Evolutionary conservation across 2,797 vertebrate genomes (phyloP), one percentile per base, ranked within the genome.

Genomic region (Schizopygopsis malacanthus): DNA sequence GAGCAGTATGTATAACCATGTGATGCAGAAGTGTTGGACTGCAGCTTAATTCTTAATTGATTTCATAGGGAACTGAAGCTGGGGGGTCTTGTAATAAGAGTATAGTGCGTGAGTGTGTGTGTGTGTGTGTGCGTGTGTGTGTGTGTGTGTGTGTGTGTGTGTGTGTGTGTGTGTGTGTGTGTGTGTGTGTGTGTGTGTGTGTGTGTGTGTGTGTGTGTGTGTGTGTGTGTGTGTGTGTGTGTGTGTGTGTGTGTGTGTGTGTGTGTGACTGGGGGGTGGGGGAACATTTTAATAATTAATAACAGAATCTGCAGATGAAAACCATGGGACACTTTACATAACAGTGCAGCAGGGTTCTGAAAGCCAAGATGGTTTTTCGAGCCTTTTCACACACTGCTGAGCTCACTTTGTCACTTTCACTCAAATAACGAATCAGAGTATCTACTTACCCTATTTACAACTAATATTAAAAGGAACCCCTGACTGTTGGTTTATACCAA

Each of bases 21-120:
- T 81, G 88, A 92, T 90, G 91, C 91, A 89, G 78, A 82, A 92
- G 89, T 87, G 79, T 85, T 81, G 81, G 82, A 92, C 91, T 92
- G 92, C 92, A 92, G 93, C 92, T 90, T 88, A 91, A 93, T 79
- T 88, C 93, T 90, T 95, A 95, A 95, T 95, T 95, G 94, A 95
- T 95, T 95, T 95, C 94, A 95, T 93, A 94, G 94, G 95, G 95
- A 95, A 80, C 93, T 93, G 88, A 89, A 92, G 92, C 91, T 90
- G 89, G 92, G 92, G 89, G 94, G 93, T 92, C 52, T 80, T 92
- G 69, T 90, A 88, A 92, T 92, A 92, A 92, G 90, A 89, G 90
- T 91, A 92, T 91, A 92, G 87, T 92, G 33, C 47, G 79, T 13
- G 39, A 20, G 87, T 92, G 91, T 72, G 73, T 76, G 67, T 37